Conservation (phyloP, 2,888 invertebrate genomes). For the Acrobasis suavella region DNA sequence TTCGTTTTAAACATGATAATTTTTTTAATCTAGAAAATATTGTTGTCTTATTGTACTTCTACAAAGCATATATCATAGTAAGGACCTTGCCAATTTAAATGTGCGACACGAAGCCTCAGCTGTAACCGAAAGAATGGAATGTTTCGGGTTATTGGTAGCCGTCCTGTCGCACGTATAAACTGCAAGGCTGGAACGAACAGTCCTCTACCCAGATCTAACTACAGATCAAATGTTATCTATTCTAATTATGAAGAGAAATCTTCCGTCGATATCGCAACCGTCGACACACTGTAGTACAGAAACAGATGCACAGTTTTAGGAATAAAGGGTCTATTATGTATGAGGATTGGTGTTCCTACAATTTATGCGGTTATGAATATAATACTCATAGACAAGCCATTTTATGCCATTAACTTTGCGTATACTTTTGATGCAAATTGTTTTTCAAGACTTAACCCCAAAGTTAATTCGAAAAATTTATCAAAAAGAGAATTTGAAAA, state of each 20-base stretch:
- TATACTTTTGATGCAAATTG: constrained; percentile 4
- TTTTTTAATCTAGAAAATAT: constrained; percentile 36
- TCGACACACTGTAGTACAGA: constrained; percentile 22
- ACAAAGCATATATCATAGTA: constrained; percentile 47
- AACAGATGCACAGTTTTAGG: background rate
- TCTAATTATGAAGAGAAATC: constrained; percentile 42
- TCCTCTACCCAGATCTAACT: constrained; percentile 46
- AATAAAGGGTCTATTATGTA: constrained; percentile 17
- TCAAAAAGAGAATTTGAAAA: background rate
- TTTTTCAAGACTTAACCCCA: background rate
- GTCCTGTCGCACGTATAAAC: constrained; percentile 11
- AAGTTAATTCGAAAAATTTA: constrained; percentile 3
- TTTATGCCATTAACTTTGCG: constrained; percentile 6
- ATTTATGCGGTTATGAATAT: constrained; percentile 22
- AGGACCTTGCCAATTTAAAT: constrained; percentile 18
- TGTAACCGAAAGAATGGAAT: background rate
- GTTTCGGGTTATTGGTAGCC: background rate
- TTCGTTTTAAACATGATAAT: constrained; percentile 26
- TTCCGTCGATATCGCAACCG: constrained; percentile 34
- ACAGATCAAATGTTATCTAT: constrained; percentile 45
- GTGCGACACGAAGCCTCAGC: background rate
- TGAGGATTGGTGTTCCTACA: constrained; percentile 13
- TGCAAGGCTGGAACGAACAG: constrained; percentile 21
- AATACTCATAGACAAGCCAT: constrained; percentile 18
- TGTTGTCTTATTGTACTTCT: constrained; percentile 43